Evolutionary conservation across 2,888 invertebrate species (phyloP), one percentile per base, ranked within the genome.

Genomic region (Lasioglossum zephyrum): DNA sequence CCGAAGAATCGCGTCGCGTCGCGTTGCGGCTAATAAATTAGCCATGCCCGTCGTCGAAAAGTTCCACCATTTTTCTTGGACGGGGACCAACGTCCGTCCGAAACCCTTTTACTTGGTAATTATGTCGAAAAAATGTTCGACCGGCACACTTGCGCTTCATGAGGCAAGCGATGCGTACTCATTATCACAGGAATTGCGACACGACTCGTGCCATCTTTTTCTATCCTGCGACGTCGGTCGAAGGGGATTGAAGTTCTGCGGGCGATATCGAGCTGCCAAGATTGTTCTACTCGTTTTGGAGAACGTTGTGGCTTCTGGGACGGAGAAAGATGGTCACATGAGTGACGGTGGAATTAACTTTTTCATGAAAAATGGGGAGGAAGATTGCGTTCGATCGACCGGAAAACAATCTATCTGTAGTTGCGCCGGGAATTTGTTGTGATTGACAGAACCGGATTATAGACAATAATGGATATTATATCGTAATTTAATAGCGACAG

Each of bases 21-120:
- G 60, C 39, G 36, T 6, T 22, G 44, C 69, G 39, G 39, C 66
- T 81, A 77, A 82, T 84, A 73, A 77, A 81, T 84, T 73, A 77
- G 22, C 31, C 16, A n/a, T 31, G 26, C 4, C 18, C 41, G 76
- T 49, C 49, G 72, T 49, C n/a, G 18, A 2, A 57, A 36, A n/a
- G 31, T 47, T 44, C 16, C 22, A 44, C 66, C 44, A 53, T 81
- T 83, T 81, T 73, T 76, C 60, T 75, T 70, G 26, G 36, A 1
- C 41, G n/a, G 22, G 2, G 8, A 31, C 57, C 41, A 77, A 18
- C 36, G n/a, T 16, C n/a, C 39, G 6, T 36, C 49, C n/a, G 9
- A 39, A 11, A 36, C 11, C 11, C 44, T 79, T 44, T 70, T 18
- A 18, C 57, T 60, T n/a, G 57, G 57, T 79, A 79, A 79, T 79